These are phyloP conservation scores for Apodemus sylvaticus DNA, from an alignment of 2,113 vertebrate species.

Conservation along the genomic window DNA sequence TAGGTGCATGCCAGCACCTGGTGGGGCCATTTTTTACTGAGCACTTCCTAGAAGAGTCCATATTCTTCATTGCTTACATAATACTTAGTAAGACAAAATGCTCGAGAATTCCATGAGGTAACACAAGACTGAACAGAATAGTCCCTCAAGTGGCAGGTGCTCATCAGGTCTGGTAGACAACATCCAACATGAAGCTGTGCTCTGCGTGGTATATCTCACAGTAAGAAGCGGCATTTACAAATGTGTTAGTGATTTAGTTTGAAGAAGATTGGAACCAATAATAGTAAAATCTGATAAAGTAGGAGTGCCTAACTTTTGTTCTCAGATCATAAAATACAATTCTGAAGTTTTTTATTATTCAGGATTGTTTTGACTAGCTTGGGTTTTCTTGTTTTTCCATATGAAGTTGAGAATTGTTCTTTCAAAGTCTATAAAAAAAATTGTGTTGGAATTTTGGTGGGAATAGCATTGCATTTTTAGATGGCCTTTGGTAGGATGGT, in stretches of 20 bases:
- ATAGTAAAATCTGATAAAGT: neutral
- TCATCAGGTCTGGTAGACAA: neutral
- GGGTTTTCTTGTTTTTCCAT: too few species aligned
- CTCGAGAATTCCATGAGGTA: slow-evolving; percentile 16
- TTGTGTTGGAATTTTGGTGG: too few species aligned
- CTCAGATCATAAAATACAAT: slow-evolving; percentile 20
- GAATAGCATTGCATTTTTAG: too few species aligned
- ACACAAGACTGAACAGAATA: slow-evolving; percentile 1
- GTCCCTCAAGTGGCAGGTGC: neutral
- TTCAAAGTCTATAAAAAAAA: too few species aligned
- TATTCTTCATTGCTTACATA: slow-evolving; percentile 26
- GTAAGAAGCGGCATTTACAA: neutral
- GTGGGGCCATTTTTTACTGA: slow-evolving; percentile 24
- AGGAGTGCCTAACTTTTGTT: slow-evolving; percentile 39
- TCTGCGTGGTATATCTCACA: slow-evolving; percentile 21
- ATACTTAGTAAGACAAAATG: too few species aligned
- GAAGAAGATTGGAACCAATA: neutral
- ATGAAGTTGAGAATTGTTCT: too few species aligned
- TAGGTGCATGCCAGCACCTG: neutral
- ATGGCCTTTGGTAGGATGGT: too few species aligned
- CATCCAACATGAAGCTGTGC: slow-evolving; percentile 10
- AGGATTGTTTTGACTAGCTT: too few species aligned
- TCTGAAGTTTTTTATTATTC: too few species aligned
- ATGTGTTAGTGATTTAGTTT: neutral
- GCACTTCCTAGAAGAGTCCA: neutral